Conservation (phyloP, 1,140 invertebrate species). For the Meloidogyne hapla region DNA sequence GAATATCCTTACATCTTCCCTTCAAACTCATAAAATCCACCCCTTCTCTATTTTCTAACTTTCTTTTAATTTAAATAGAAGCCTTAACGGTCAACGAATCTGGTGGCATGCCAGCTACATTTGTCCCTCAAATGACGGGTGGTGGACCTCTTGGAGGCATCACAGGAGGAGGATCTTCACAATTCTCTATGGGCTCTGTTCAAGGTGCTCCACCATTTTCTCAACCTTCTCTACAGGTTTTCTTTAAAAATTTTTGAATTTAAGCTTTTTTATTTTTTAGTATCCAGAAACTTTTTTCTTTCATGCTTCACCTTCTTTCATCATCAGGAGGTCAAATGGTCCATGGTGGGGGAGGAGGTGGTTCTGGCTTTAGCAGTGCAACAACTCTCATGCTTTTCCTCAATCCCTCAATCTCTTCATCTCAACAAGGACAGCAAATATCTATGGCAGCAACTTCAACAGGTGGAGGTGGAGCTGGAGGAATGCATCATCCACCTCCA, state of each 20-base stretch:
- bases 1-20: no score
- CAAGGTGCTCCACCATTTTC: constrained; percentile 39
- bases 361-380: not conserved
- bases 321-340: not conserved
- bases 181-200: constrained; percentile 38
- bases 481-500: not conserved
- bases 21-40: no score
- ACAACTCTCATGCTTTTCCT: not conserved
- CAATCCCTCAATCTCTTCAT: not conserved
- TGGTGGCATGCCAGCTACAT: constrained; percentile 45
- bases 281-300: constrained; percentile 6
- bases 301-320: not conserved
- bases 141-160: constrained; percentile 33
- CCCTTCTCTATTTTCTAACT: not conserved
- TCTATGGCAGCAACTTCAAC: not conserved
- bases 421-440: not conserved
- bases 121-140: constrained; percentile 30
- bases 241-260: no score
- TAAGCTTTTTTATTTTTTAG: not conserved
- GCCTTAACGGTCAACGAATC: constrained; percentile 44
- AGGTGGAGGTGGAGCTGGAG: not conserved
- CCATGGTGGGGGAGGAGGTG: not conserved
- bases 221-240: constrained; percentile 43
- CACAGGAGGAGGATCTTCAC: constrained; percentile 24
- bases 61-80: constrained; percentile 32